Conservation (phyloP, 2,888 invertebrate species). For the Drosophila tanythrix region DNA sequence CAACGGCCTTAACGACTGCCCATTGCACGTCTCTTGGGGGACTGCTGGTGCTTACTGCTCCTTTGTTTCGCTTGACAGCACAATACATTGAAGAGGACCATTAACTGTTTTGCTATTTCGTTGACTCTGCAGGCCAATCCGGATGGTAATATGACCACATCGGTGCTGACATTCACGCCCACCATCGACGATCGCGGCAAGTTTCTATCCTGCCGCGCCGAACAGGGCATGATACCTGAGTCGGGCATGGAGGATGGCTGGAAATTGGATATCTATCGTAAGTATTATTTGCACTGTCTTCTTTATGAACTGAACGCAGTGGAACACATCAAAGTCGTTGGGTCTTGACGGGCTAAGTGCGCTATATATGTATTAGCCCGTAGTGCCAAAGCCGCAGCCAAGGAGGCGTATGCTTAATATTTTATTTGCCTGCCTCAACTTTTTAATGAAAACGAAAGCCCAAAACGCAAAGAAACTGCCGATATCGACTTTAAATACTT, state of each 20-base stretch:
- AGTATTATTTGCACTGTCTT: conserved; percentile 85
- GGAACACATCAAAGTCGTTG: conserved; percentile 45
- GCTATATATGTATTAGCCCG: conserved; percentile 26
- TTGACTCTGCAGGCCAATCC: conserved; percentile 81
- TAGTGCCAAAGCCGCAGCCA: conserved; percentile 2
- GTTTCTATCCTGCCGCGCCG: conserved; percentile 91
- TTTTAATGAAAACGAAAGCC: conserved; percentile 72
- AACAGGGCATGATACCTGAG: conserved; percentile 90
- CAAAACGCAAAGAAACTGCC: conserved; percentile 8
- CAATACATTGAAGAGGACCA: conserved; percentile 25
- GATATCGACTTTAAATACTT: conserved; percentile 62
- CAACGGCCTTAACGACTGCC: conserved; percentile 58
- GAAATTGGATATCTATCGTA: conserved; percentile 93
- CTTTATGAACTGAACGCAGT: conserved; percentile 26
- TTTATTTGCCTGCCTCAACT: conserved; percentile 66
- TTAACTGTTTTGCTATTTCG: conserved; percentile 45
- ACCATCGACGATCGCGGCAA: conserved; percentile 92
- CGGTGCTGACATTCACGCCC: conserved; percentile 91
- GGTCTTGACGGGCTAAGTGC: conserved; percentile 6
- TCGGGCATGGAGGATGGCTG: conserved; percentile 92
- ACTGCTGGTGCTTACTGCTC: conserved; percentile 7
- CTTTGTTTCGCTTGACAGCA: conserved; percentile 50
- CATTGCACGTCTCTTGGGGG: conserved; percentile 52
- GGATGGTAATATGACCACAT: conserved; percentile 91
- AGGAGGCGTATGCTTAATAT: conserved; percentile 64